Evolutionary conservation across 2,888 invertebrate genomes (phyloP), one percentile per base, ranked within the genome.

Genomic region (Arrhopalites spinosus): DNA sequence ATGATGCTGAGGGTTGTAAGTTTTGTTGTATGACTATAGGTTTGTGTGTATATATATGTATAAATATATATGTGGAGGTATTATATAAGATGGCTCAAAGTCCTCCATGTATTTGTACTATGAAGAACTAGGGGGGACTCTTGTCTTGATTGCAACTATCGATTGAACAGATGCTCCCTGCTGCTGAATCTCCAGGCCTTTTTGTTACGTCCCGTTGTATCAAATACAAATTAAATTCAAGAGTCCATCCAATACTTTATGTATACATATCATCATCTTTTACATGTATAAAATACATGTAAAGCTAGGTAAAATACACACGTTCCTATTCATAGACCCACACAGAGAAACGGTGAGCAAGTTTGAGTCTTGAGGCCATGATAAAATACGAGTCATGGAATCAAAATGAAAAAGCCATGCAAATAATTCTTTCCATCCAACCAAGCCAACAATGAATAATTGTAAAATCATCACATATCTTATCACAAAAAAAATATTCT

Each of bases 101-200:
- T 59, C 20, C 59, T 56, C 17, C 53, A n/a, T 59, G 25, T 53
- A 53, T 59, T 23, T 7, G 15, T 50, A 74, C 61, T 67, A 71
- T 72, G 77, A 68, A 70, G 71, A 71, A 68, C 71, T 71, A 69
- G 77, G 77, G 77, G 77, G 73, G 72, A 59, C 67, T 68, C 29
- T 69, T 75, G 68, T 72, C 63, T 77, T 77, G 77, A 77, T 77
- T 77, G 74, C 77, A 74, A 73, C 68, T 74, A 74, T 74, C 74
- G 74, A 74, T 74, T 74, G 67, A 74, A 61, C 72, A 81, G 81
- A 80, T 81, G 81, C 79, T 79, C 79, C 81, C 81, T 78, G 81
- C 81, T 81, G 81, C 74, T 81, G 73, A 77, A 78, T 78, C 78
- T 70, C 80, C 56, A 78, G 36, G 36, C 36, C 36, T 36, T 36